Evolutionary conservation across 2,113 vertebrate species (phyloP).

Genomic region (Periophthalmus modestus): DNA sequence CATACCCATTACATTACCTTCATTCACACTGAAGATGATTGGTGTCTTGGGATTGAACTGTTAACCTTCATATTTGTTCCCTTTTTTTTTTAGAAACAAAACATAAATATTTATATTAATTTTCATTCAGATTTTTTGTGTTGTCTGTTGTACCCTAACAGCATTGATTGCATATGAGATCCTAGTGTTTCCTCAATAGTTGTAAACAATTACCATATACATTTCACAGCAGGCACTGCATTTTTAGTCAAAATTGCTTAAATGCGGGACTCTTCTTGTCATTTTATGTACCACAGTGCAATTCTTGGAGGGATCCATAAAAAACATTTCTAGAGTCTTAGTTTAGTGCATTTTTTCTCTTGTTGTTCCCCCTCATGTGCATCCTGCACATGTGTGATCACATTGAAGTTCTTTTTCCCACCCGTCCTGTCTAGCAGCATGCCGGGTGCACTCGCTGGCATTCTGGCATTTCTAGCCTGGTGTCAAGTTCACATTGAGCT

Average conservation of each 20-base stretch:
- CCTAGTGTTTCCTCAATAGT: not conserved
- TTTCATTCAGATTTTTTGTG: too few species aligned
- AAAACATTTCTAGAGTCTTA: not conserved
- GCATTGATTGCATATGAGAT: too few species aligned
- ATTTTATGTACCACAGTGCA: not conserved
- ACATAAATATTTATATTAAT: too few species aligned
- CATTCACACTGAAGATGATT: not conserved
- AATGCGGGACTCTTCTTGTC: too few species aligned
- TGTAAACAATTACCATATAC: too few species aligned
- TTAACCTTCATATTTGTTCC: not conserved
- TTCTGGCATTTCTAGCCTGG: conserved; percentile 47
- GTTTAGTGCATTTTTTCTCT: not conserved
- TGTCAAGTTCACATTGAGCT: conserved; percentile 51
- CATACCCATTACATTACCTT: too few species aligned
- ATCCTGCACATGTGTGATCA: conserved; percentile 7
- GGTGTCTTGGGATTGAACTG: not conserved
- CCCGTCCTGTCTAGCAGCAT: conserved; percentile 51
- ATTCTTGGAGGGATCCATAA: not conserved
- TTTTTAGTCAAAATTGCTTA: not conserved
- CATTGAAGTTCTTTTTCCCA: conserved; percentile 27
- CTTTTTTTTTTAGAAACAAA: too few species aligned
- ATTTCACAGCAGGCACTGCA: not conserved
- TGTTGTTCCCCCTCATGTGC: not conserved
- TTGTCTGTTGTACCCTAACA: too few species aligned
- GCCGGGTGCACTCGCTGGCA: conserved; percentile 33